These are phyloP conservation scores for Pterophyllum scalare DNA, from an alignment of 2,113 vertebrate genomes.

Conservation along the genomic window DNA sequence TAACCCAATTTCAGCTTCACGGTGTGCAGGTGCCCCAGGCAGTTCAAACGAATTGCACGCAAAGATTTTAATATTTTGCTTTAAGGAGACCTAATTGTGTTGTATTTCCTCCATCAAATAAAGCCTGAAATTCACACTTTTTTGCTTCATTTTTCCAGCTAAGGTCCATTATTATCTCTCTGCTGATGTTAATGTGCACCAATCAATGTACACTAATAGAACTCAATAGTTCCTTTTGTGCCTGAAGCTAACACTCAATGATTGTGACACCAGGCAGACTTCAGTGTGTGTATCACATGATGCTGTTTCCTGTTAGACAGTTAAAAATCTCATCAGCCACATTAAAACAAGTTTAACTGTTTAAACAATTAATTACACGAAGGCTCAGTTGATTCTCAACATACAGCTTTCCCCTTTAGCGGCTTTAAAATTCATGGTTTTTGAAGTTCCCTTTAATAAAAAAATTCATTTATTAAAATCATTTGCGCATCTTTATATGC, in stretches of 20 bases:
- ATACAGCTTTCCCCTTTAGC: background rate
- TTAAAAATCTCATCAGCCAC: background rate
- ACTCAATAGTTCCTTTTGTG: background rate
- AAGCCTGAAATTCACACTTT: background rate
- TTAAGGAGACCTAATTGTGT: background rate
- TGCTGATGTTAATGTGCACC: background rate
- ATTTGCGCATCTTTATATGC: background rate
- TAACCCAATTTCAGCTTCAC: background rate
- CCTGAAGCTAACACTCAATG: background rate
- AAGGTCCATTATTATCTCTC: background rate
- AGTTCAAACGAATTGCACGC: background rate
- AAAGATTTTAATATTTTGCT: background rate
- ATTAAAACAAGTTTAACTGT: background rate
- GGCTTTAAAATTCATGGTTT: background rate
- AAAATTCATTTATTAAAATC: too few relatives aligned
- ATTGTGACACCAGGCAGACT: background rate
- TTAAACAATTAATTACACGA: too few relatives aligned
- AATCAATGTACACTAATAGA: background rate
- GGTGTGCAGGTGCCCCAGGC: too few relatives aligned
- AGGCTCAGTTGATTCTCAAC: too few relatives aligned
- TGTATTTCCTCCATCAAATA: background rate
- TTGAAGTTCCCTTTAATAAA: background rate
- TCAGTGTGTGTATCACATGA: slow-evolving; percentile 12
- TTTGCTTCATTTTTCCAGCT: background rate
- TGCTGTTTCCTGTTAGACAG: background rate